Evolutionary conservation across 2,797 vertebrate genomes (phyloP).

Genomic region (Tympanoctomys barrerae): DNA sequence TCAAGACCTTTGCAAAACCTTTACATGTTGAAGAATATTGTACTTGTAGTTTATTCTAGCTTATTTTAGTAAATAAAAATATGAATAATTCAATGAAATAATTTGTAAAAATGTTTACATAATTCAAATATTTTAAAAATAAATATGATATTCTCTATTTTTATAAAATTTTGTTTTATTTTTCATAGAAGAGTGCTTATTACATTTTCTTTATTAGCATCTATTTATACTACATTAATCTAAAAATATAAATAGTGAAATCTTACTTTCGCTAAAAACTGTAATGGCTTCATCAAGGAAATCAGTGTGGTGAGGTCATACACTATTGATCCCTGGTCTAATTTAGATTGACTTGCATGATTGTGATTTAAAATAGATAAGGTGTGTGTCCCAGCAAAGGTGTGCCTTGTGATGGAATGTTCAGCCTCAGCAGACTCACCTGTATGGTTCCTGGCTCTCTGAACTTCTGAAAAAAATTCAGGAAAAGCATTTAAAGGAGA

Average conservation of each 20-base stretch:
- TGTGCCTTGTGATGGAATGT: not conserved
- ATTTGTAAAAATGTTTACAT: constrained; percentile 19
- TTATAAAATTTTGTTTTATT: not conserved
- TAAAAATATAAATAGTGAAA: not conserved
- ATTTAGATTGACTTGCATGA: not conserved
- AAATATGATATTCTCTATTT: not conserved
- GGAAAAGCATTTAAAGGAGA: not conserved
- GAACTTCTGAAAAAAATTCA: not conserved
- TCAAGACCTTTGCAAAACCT: not conserved
- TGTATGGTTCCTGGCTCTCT: accelerated
- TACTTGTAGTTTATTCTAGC: constrained; percentile 18
- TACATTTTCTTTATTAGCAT: not conserved
- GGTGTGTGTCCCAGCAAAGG: not conserved
- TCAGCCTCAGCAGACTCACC: not conserved
- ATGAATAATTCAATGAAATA: not conserved
- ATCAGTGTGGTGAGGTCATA: not conserved
- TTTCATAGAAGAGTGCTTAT: not conserved
- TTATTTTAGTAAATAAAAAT: constrained; percentile 19
- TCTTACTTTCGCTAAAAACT: not conserved
- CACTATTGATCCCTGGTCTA: not conserved
- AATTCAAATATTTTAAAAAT: constrained; percentile 27
- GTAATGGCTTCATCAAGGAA: not conserved
- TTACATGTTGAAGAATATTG: not conserved
- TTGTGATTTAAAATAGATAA: not conserved
- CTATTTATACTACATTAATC: not conserved